Percentiles rank a stretch among this genome's conserved stretches.
Evolutionary conservation across 2,888 invertebrate genomes (phyloP).

Genomic region (Philonicus albiceps): DNA sequence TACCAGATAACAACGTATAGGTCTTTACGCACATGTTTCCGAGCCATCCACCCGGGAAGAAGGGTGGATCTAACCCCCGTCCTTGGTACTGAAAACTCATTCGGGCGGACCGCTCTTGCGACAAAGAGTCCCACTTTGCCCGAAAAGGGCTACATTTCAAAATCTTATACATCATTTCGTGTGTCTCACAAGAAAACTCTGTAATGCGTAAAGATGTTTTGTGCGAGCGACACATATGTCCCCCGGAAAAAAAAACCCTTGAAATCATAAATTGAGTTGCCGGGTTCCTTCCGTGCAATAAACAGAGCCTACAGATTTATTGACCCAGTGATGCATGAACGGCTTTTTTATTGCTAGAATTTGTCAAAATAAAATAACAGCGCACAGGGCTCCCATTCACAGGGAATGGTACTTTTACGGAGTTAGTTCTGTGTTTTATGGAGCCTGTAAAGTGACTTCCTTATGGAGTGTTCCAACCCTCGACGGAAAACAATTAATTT

Average conservation of each 20-base stretch:
- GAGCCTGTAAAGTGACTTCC: slow-evolving; percentile 6
- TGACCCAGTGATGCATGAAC: slow-evolving; percentile 28
- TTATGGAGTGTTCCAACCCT: neutral
- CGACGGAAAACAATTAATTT: neutral
- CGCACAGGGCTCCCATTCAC: neutral
- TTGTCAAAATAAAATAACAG: slow-evolving; percentile 18
- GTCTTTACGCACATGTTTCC: slow-evolving; percentile 8
- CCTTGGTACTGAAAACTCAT: neutral
- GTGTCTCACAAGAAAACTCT: neutral
- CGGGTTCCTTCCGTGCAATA: slow-evolving; percentile 1
- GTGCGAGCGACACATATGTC: slow-evolving; percentile 21
- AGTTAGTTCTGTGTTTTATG: slow-evolving; percentile 18
- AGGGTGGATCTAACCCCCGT: neutral
- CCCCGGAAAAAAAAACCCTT: slow-evolving; percentile 11
- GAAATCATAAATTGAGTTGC: slow-evolving; percentile 13
- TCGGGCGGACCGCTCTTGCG: neutral
- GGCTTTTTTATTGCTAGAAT: neutral
- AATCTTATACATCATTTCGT: neutral
- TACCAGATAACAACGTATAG: slow-evolving; percentile 9
- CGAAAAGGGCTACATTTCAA: neutral
- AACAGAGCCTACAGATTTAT: slow-evolving; percentile 22
- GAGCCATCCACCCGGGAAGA: neutral
- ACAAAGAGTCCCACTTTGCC: neutral
- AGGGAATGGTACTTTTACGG: slow-evolving; percentile 9
- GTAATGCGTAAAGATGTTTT: slow-evolving; percentile 16